Percentiles rank a stretch among this genome's conserved stretches.
phyloP scores from a whole-genome alignment of 1,140 invertebrate species.

The Saccostrea cuccullata region DNA sequence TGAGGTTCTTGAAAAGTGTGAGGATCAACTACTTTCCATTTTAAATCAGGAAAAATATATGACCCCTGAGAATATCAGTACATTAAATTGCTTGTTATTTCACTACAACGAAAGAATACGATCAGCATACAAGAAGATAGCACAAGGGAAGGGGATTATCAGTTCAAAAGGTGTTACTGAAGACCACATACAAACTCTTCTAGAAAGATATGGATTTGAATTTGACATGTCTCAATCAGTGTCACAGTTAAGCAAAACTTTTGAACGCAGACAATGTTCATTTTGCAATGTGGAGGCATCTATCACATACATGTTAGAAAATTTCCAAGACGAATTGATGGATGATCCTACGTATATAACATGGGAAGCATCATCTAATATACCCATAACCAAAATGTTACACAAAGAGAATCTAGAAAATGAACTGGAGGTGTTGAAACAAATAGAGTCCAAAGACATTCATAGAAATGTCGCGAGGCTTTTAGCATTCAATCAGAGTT shows the following conservation, averaged over 20 bases:
- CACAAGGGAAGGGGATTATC: not conserved
- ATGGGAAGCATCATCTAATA: not conserved
- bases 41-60: not conserved
- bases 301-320: not conserved
- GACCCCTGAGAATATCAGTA: not conserved
- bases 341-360: not conserved
- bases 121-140: not conserved
- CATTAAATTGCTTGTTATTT: not conserved
- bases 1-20: not conserved
- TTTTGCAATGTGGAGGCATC: not conserved
- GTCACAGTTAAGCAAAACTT: not conserved
- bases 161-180: not conserved
- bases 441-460: not conserved
- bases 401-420: not conserved
- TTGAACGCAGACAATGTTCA: conserved; percentile 15
- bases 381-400: not conserved
- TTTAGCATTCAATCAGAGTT: not conserved
- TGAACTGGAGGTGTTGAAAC: not conserved
- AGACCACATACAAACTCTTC: not conserved
- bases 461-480: not conserved
- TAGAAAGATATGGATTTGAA: not conserved
- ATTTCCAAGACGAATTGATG: not conserved
- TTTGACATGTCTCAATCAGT: not conserved
- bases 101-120: not conserved
- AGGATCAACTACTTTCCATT: not conserved